Conservation (phyloP, 2,888 invertebrate species). For the Drosophila antonietae region DNA sequence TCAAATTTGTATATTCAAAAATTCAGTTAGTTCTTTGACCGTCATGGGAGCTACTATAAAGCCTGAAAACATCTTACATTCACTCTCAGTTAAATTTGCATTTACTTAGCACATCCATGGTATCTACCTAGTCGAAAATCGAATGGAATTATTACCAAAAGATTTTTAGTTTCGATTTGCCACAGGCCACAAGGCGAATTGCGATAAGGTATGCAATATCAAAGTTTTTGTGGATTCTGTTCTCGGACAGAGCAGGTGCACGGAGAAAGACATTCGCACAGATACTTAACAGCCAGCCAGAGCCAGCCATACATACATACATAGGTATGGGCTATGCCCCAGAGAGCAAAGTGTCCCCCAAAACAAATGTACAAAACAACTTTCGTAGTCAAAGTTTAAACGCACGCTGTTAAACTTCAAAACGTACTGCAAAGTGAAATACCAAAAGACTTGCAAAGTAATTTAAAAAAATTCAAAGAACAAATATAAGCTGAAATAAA, state of each 20-base stretch:
- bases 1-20: not conserved
- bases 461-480: not conserved
- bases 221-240: constrained; percentile 25
- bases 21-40: too few relatives aligned
- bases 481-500: not conserved
- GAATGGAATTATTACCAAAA: not conserved
- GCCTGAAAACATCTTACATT: too few relatives aligned
- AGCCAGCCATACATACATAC: not conserved
- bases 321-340: constrained; percentile 9
- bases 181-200: constrained; percentile 24
- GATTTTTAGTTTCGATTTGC: constrained; percentile 10
- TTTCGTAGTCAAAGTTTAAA: constrained; percentile 19
- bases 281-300: constrained; percentile 5
- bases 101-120: not conserved
- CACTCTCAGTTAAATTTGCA: not conserved
- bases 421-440: constrained; percentile 1
- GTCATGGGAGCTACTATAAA: too few relatives aligned
- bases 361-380: constrained; percentile 20
- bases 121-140: constrained; percentile 9
- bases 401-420: constrained; percentile 11
- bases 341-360: constrained; percentile 11
- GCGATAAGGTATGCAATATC: constrained; percentile 51
- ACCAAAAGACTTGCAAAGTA: constrained; percentile 1
- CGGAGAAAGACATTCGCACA: not conserved
- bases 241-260: constrained; percentile 15